Evolutionary conservation across 2,113 vertebrate species (phyloP).

Genomic region (Plecotus auritus): DNA sequence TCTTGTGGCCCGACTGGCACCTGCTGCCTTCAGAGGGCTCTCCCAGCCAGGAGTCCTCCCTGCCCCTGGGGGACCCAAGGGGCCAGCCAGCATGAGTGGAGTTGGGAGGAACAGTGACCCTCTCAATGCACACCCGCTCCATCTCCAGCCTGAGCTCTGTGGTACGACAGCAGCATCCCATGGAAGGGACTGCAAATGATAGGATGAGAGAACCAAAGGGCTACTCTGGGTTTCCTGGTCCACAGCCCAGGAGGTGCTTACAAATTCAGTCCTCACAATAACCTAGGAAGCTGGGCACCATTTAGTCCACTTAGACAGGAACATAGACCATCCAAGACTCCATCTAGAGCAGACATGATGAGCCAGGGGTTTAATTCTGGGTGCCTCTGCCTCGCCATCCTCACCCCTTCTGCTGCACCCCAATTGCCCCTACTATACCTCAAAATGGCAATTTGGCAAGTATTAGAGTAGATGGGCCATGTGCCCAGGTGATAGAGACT

Average conservation of each 20-base stretch:
- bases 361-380: neutral
- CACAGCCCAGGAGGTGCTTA: neutral
- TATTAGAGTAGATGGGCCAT: neutral
- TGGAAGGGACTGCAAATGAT: neutral
- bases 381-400: neutral
- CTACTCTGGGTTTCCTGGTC: neutral
- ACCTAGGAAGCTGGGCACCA: neutral
- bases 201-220: neutral
- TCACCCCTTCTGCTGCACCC: neutral
- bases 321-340: neutral
- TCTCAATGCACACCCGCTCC: neutral
- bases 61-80: rapidly evolving
- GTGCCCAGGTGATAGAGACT: neutral
- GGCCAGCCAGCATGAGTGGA: neutral
- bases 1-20: neutral
- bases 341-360: neutral
- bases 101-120: neutral
- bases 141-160: neutral
- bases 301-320: neutral
- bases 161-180: neutral
- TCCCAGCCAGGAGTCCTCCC: neutral
- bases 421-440: neutral
- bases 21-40: neutral
- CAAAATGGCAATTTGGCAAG: neutral
- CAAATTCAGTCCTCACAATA: neutral